phyloP scores from a whole-genome alignment of 2,113 vertebrate species.

The Proterorhinus semilunaris region DNA sequence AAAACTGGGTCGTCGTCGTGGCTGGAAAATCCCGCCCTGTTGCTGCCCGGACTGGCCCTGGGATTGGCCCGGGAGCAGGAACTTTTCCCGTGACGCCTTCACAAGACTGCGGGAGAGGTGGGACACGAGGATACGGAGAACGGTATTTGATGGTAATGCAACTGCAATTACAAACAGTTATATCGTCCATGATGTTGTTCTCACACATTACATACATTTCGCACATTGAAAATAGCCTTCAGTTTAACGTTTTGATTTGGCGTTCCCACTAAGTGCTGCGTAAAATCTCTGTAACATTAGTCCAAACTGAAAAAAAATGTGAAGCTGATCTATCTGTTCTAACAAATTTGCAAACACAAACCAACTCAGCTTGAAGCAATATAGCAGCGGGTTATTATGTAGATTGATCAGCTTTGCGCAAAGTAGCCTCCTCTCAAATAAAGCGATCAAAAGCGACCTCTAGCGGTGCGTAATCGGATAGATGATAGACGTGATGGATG shows the following conservation, averaged over 20 bases:
- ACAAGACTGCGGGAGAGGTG: neutral
- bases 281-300: neutral
- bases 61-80: conserved; percentile 42
- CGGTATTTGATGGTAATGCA: too few species aligned
- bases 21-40: conserved; percentile 64
- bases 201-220: neutral
- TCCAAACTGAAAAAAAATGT: neutral
- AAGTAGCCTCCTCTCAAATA: neutral
- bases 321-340: neutral
- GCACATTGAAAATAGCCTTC: neutral
- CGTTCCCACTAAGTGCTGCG: neutral
- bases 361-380: neutral
- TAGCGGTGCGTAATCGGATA: neutral
- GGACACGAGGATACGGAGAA: neutral
- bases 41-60: conserved; percentile 33
- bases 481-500: too few species aligned
- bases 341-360: neutral
- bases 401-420: neutral
- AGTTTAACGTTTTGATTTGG: neutral
- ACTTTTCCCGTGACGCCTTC: conserved; percentile 32
- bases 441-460: neutral
- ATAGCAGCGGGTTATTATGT: neutral
- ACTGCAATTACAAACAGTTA: neutral
- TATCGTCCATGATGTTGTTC: neutral
- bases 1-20: conserved; percentile 73